Evolutionary conservation across 2,797 vertebrate genomes (phyloP).

Genomic region (Tadarida brasiliensis): DNA sequence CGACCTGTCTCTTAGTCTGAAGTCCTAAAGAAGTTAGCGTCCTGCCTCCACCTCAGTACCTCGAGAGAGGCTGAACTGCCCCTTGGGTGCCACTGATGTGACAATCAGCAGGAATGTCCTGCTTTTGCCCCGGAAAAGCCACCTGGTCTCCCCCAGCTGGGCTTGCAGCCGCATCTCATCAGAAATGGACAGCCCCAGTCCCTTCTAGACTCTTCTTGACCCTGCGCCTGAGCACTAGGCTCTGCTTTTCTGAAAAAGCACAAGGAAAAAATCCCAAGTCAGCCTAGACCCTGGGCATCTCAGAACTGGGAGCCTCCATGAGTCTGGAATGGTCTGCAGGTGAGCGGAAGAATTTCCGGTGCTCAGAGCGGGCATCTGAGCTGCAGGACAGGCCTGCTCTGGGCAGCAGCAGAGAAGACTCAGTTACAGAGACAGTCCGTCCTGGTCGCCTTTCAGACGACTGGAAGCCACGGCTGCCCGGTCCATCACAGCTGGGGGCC

Average conservation of each 20-base stretch:
- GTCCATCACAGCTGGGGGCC: background rate
- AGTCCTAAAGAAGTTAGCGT: background rate
- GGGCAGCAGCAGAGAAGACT: background rate
- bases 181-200: background rate
- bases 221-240: background rate
- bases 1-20: background rate
- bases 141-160: background rate
- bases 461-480: background rate
- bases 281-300: background rate
- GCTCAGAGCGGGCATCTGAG: background rate
- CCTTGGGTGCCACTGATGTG: fast-evolving
- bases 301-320: background rate
- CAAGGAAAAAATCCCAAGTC: background rate
- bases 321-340: background rate
- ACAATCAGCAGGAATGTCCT: background rate
- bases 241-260: background rate
- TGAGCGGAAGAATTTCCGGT: background rate
- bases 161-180: background rate
- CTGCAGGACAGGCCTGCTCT: background rate
- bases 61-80: background rate
- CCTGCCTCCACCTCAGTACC: background rate
- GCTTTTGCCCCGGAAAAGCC: background rate
- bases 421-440: background rate
- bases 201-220: background rate
- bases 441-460: background rate